phyloP scores from a whole-genome alignment of 2,113 vertebrate genomes.

The Cyprinus carpio region DNA sequence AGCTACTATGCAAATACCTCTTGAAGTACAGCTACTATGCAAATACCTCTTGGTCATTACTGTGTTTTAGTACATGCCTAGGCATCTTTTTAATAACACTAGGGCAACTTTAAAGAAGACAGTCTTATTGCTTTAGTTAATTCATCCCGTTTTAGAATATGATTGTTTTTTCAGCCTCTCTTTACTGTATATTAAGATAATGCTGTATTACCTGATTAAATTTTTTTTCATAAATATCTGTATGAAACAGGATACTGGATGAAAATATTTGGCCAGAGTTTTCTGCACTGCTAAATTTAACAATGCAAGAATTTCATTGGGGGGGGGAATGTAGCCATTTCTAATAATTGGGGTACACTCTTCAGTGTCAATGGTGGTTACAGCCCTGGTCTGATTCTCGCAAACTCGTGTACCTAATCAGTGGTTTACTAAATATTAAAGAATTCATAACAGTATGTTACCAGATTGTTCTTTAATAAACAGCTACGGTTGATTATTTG shows the following conservation, averaged over 20 bases:
- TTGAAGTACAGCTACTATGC: slow-evolving; percentile 19
- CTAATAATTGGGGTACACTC: no score
- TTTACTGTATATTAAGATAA: neutral
- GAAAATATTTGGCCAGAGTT: no score
- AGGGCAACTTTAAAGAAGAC: neutral
- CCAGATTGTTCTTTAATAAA: neutral
- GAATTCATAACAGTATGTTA: neutral
- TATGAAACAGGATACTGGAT: no score
- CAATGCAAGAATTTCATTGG: no score
- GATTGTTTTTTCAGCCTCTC: neutral
- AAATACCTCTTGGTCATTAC: neutral
- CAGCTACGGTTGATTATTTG: neutral
- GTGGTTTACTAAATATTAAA: neutral
- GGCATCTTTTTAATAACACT: neutral
- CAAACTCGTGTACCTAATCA: no score
- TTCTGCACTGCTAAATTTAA: no score
- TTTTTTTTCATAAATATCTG: neutral
- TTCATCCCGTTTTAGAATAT: neutral
- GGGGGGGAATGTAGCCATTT: no score
- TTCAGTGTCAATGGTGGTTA: no score
- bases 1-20: neutral
- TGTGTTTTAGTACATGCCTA: slow-evolving; percentile 6
- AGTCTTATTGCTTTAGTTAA: slow-evolving; percentile 8
- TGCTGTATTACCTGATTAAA: no score
- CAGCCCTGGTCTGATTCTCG: no score